Base-by-base conservation (phyloP, 1,140 invertebrate genomes). In the Camponotus pennsylvanicus region DNA sequence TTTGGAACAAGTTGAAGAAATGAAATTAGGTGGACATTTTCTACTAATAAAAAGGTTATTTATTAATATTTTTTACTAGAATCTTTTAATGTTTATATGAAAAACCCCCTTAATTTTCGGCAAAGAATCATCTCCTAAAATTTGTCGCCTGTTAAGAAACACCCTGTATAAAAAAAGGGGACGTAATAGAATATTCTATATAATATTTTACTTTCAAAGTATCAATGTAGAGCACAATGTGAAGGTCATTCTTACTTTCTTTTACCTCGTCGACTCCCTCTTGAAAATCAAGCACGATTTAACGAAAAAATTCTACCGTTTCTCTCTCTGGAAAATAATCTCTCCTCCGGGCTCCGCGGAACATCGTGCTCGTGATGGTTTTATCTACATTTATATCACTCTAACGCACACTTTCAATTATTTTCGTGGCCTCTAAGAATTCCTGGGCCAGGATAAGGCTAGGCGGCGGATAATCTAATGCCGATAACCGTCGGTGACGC, bases 401-500 rank as follows among this genome's bases (percentile, higher is more conserved):
- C 21, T 34, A 15, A 34, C 37, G 27, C 55, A 18, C 13, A 52
- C 5, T n/a, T 49, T 40, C 32, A 32, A 73, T 83, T 45, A 45
- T 83, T 83, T 75, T 73, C 40, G 34, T 34, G 40, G 40, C 45
- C 13, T 83, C 40, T 15, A 73, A 75, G 69, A 83, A 61, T 73
- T 63, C 63, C 27, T 18, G 49, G 21, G 13, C 21, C 15, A 69
- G 32, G 67, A 18, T 27, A 27, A 27, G 27, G 27, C 27, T 40
- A 6, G 49, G 40, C 42, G 6, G 37, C 55, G 52, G 40, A 61
- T 75, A 83, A 83, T 83, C 55, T 70, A 45, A 7, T 49, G 27
- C n/a, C 55, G 79, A 83, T 83, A 75, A 83, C 69, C 57, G 63
- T 83, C 69, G 59, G 69, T 9, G 76, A 13, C 84, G 76, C 70